phyloP scores from a whole-genome alignment of 2,888 invertebrate genomes.

The Linnaemya tessellans region DNA sequence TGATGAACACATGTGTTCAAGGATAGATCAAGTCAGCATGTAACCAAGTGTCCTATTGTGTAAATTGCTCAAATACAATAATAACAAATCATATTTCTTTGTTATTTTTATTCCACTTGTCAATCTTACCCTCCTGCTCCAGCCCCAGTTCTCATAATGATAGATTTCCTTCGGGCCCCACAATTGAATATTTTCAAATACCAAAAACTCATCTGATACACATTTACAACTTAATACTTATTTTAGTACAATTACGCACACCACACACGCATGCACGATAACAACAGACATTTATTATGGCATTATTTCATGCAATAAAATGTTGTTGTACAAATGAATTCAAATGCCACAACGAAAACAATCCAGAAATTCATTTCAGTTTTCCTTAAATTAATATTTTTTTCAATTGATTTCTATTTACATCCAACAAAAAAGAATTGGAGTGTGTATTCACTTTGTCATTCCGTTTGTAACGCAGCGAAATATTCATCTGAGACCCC shows the following conservation, averaged over 20 bases:
- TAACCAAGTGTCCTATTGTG: constrained; percentile 18
- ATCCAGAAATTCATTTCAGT: neutral
- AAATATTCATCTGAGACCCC: too few relatives aligned
- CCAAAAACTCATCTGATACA: neutral
- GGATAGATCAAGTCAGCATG: constrained; percentile 2
- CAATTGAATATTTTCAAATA: constrained; percentile 10
- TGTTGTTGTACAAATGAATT: neutral
- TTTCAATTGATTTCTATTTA: too few relatives aligned
- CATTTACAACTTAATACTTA: neutral
- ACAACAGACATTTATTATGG: neutral
- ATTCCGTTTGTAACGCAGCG: too few relatives aligned
- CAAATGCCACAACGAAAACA: neutral
- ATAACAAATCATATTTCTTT: constrained; percentile 37
- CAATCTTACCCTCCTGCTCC: neutral
- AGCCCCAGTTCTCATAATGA: constrained; percentile 27
- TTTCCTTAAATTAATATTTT: too few relatives aligned
- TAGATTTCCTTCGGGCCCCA: constrained; percentile 39
- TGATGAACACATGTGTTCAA: neutral
- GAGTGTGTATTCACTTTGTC: too few relatives aligned
- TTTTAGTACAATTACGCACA: constrained; percentile 3
- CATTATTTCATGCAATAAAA: neutral
- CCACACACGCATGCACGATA: neutral
- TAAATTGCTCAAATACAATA: constrained; percentile 53
- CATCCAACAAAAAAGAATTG: too few relatives aligned
- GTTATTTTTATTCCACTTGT: constrained; percentile 12